Evolutionary conservation across 2,113 vertebrate genomes (phyloP).

Genomic region (Eidolon helvum): DNA sequence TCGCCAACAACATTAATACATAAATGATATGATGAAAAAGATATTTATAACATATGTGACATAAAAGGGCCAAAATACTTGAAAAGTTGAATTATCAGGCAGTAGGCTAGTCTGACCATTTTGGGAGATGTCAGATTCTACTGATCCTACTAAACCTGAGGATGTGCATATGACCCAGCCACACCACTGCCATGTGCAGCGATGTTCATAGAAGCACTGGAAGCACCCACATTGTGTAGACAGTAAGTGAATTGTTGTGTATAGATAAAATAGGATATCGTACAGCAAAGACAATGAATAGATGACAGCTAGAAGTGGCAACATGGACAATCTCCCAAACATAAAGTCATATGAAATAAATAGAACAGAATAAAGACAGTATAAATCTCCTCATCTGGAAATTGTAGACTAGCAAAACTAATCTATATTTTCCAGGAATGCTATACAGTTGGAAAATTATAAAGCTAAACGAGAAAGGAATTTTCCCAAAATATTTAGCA

Average conservation of each 20-base stretch:
- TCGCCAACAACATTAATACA: neutral
- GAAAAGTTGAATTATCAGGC: neutral
- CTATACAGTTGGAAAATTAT: neutral
- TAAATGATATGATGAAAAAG: neutral
- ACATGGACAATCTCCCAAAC: neutral
- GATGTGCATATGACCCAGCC: accelerated
- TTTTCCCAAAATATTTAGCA: neutral
- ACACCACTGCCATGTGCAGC: neutral
- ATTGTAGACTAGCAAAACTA: neutral
- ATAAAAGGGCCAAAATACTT: neutral
- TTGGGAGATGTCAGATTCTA: neutral
- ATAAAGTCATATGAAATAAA: neutral
- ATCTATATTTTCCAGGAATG: neutral
- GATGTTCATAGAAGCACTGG: neutral
- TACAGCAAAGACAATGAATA: neutral
- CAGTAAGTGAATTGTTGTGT: neutral
- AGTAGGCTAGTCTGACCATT: neutral
- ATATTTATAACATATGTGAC: neutral
- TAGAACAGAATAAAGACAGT: neutral
- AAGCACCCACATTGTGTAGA: neutral
- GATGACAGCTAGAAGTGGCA: neutral
- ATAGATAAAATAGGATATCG: neutral
- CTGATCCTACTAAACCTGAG: neutral
- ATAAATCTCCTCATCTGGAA: neutral
- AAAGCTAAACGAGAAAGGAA: neutral